phyloP scores from a whole-genome alignment of 2,113 vertebrate genomes.

The Antennarius striatus region DNA sequence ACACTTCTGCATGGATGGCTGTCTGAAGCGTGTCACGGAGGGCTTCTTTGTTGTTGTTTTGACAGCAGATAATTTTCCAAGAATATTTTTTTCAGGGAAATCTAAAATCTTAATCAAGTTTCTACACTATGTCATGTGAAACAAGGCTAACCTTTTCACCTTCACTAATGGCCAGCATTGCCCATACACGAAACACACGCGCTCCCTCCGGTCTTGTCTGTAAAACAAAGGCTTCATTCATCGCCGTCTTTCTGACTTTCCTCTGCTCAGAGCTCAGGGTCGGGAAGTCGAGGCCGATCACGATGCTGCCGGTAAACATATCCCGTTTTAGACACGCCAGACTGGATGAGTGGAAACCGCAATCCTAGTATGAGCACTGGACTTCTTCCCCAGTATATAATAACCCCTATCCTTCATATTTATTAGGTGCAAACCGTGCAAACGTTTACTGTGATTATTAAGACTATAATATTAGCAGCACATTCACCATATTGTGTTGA shows the following conservation, averaged over 20 bases:
- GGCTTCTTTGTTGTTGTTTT: constrained; percentile 1
- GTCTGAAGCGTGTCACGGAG: no score
- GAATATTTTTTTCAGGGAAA: background rate
- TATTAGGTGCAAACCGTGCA: background rate
- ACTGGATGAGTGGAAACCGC: constrained; percentile 1
- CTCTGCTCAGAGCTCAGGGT: constrained; percentile 9
- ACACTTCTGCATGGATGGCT: no score
- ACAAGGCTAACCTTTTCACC: constrained; percentile 28
- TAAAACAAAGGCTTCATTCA: constrained; percentile 61
- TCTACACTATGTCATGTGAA: constrained; percentile 1
- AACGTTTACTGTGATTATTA: background rate
- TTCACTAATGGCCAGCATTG: constrained; percentile 14
- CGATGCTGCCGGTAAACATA: constrained; percentile 11
- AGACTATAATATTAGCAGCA: background rate
- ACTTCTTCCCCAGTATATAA: background rate
- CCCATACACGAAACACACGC: constrained; percentile 16
- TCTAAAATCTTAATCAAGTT: background rate
- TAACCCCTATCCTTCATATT: constrained; percentile 4
- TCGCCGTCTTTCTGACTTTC: constrained; percentile 14
- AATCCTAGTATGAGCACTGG: background rate
- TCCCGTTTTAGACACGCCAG: background rate
- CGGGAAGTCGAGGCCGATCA: constrained; percentile 36
- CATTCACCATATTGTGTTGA: background rate
- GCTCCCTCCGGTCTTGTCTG: constrained; percentile 16
- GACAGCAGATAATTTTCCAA: background rate